A percentile compares a stretch with the other conserved stretches of the same genome.
These are phyloP conservation scores for Halichoeres trimaculatus DNA, from an alignment of 2,113 vertebrate species.

Conservation along the genomic window DNA sequence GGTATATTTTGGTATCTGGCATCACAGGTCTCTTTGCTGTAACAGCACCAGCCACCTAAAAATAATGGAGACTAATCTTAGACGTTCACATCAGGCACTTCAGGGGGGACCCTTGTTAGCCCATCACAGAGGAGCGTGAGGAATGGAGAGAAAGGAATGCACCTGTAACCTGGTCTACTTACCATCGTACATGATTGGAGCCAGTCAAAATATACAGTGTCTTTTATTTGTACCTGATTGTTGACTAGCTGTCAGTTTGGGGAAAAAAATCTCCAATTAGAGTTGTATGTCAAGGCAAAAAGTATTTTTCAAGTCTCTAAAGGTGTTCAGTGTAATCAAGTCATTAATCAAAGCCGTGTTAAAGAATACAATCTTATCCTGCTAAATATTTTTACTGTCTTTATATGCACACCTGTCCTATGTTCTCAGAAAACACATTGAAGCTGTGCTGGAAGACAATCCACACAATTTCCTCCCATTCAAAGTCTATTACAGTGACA, in stretches of 20 bases:
- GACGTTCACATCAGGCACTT: conserved; percentile 45
- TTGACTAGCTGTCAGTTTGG: background rate
- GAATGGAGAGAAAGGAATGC: conserved; percentile 57
- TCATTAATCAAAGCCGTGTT: background rate
- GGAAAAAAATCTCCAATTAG: too few species aligned
- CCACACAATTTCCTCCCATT: conserved; percentile 1
- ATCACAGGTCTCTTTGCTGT: conserved; percentile 87
- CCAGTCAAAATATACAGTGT: background rate
- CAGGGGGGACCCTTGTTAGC: conserved; percentile 55
- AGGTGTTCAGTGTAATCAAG: background rate
- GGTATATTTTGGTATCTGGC: conserved; percentile 86
- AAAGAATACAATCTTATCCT: background rate
- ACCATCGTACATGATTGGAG: background rate
- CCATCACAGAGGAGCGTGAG: conserved; percentile 47
- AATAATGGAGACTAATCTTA: conserved; percentile 79
- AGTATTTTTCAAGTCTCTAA: background rate
- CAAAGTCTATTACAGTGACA: conserved; percentile 23
- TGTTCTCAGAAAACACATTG: background rate
- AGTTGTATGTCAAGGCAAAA: background rate
- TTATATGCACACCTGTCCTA: background rate
- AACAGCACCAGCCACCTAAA: conserved; percentile 86
- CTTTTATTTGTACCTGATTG: conserved; percentile 11
- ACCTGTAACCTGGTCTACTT: conserved; percentile 49
- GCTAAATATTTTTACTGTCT: background rate
- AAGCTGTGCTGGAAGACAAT: background rate